Base-by-base conservation (phyloP, 2,888 invertebrate species). In the Sicus ferrugineus region DNA sequence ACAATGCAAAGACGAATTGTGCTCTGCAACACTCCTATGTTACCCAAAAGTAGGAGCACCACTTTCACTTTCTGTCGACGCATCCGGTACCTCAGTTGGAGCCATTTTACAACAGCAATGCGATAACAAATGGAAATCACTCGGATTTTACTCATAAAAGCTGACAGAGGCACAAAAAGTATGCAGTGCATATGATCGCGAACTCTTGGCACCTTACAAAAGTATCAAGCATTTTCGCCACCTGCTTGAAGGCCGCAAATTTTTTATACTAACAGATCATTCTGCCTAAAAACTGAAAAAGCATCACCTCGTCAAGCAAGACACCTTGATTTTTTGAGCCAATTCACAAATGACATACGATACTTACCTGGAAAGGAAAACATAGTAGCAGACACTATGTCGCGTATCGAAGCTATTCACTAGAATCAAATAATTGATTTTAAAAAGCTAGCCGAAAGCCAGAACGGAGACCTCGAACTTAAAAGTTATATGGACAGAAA, bases 341-440 rank as follows among this genome's bases (percentile, higher is more conserved):
- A 72, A 26, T 72, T 70, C 31, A 62, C 69, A 2, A 67, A 31
- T 2, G 74, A 72, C 2, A 46, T 74, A 21, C 46, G 61, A 5
- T 73, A 69, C 56, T 7, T 59, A 30, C 59, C 62, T 31, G 21
- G 73, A 73, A 11, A 62, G 62, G 19, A 71, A 72, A 7, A 75
- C 72, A 38, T 73, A 73, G 58, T 73, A n/a, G 62, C 62, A n/a
- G 46, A 62, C 30, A 26, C 42, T 9, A 16, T 62, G 19, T 62
- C 46, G 3, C 21, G 62, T 5, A 30, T 69, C 2, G 79, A 72
- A 38, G 82, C 82, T 0, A 79, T 85, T 65, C 26, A 62, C 9
- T 69, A 76, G 71, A 62, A 26, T 16, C 21, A 42, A 4, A 77
- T 50, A 31, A 31, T 72, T 16, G 63, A 71, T 16, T 63, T 48